A percentile compares a stretch with the other conserved stretches of the same genome.
phyloP scores from a whole-genome alignment of 2,113 vertebrate species.

The Picathartes gymnocephalus region DNA sequence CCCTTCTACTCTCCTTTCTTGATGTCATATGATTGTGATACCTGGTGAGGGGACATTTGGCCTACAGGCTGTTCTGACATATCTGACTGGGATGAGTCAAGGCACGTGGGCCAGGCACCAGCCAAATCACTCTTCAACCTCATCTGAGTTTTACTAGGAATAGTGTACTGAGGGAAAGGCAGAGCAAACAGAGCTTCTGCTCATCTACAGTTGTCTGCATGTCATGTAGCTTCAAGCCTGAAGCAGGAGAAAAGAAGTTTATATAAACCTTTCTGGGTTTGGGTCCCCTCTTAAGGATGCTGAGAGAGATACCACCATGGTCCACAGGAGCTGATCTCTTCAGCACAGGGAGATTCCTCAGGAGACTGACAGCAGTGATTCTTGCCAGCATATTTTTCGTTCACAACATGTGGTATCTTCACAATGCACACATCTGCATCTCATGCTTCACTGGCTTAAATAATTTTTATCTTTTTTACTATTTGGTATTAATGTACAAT shows the following conservation, averaged over 20 bases:
- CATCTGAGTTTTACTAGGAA: neutral
- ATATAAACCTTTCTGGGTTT: neutral
- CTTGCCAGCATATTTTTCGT: neutral
- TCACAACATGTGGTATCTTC: neutral
- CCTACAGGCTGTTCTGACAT: neutral
- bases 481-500: neutral
- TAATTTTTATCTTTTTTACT: neutral
- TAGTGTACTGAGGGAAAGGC: neutral
- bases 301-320: accelerated
- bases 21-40: accelerated
- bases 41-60: neutral
- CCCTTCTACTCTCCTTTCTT: neutral
- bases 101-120: neutral
- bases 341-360: neutral
- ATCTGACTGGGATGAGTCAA: neutral
- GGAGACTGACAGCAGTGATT: neutral
- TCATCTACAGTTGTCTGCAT: neutral
- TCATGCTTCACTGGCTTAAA: neutral
- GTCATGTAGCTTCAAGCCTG: neutral
- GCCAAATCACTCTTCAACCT: neutral
- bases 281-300: neutral
- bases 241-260: neutral
- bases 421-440: neutral
- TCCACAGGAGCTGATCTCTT: neutral
- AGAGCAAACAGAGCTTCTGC: neutral